phyloP scores from a whole-genome alignment of 1,140 invertebrate genomes.

The Procambarus virginalis region DNA sequence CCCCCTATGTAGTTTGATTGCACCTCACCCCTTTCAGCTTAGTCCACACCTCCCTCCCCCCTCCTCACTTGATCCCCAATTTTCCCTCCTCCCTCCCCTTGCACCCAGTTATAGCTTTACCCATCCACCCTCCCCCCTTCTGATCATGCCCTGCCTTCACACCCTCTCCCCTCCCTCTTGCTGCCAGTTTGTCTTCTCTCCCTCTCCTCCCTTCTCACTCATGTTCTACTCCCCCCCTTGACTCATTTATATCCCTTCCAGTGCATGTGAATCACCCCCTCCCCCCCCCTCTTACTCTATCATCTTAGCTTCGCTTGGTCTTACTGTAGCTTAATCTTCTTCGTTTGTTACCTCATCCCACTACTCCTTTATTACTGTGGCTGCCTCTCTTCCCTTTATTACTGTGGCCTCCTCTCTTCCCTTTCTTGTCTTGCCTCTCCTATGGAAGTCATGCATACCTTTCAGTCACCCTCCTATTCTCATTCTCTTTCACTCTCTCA shows the following conservation, averaged over 20 bases:
- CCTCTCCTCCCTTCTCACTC: neutral
- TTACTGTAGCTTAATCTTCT: conserved; percentile 2
- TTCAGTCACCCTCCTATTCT: conserved; percentile 21
- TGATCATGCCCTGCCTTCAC: neutral
- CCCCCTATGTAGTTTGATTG: neutral
- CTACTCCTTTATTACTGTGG: neutral
- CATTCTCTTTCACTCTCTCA: conserved; percentile 15
- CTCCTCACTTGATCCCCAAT: neutral
- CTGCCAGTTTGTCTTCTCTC: conserved; percentile 1
- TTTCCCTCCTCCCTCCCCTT: neutral
- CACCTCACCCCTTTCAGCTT: neutral
- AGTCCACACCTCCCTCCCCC: neutral
- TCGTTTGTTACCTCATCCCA: neutral
- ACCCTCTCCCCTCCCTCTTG: neutral
- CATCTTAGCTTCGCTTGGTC: neutral
- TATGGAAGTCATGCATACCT: neutral
- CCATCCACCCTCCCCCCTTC: neutral
- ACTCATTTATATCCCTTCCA: conserved; percentile 21
- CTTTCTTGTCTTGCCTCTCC: conserved; percentile 12
- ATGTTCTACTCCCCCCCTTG: neutral
- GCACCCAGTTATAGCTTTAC: neutral
- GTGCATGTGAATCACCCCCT: neutral
- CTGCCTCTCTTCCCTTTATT: neutral
- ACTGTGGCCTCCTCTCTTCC: neutral
- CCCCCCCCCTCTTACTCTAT: neutral